Base-by-base conservation (phyloP, 2,888 invertebrate species). In the Lasioglossum zephyrum region DNA sequence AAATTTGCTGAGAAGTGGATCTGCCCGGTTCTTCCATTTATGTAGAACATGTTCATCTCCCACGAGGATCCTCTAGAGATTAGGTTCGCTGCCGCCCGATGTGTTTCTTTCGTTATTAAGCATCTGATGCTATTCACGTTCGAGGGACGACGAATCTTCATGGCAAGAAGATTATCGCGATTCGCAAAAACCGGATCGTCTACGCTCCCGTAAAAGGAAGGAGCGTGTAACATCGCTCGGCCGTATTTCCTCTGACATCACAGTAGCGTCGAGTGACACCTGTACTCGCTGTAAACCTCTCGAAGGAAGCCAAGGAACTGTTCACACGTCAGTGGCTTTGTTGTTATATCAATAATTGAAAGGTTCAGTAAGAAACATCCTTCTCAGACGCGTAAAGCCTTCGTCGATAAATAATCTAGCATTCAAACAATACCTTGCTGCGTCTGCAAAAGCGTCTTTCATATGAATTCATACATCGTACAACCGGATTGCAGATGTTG, bases 211-310 rank as follows among this genome's bases (percentile, higher is more conserved):
- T 79, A 79, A 79, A 79, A 47, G 79, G 73, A 73, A 73, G 69
- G 18, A 74, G 74, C 16, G 73, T 63, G 63, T 73, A 73, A 63
- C 73, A 44, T 36, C 36, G 49, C 39, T n/a, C 3, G 39, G 49
- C 66, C 76, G 66, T 77, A 77, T 77, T 57, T 81, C 73, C 77
- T 77, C 72, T 82, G 73, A 82, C 77, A 82, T 82, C 82, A 82
- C 49, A 77, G 66, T 11, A 47, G 73, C 53, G 69, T 73, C 57
- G 18, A 22, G 31, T 74, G 69, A 78, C 78, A 82, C 74, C 78
- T 78, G 53, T 63, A 26, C 31, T 53, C 22, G 36, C 69, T 53
- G 74, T 73, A 53, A 78, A 22, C 66, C 41, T 73, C 49, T 47
- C 16, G 36, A 70, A 78, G 66, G 66, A 77, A 81, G 31, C 72